phyloP scores from a whole-genome alignment of 2,888 invertebrate species.

The Xestoiulus laeticollis region DNA sequence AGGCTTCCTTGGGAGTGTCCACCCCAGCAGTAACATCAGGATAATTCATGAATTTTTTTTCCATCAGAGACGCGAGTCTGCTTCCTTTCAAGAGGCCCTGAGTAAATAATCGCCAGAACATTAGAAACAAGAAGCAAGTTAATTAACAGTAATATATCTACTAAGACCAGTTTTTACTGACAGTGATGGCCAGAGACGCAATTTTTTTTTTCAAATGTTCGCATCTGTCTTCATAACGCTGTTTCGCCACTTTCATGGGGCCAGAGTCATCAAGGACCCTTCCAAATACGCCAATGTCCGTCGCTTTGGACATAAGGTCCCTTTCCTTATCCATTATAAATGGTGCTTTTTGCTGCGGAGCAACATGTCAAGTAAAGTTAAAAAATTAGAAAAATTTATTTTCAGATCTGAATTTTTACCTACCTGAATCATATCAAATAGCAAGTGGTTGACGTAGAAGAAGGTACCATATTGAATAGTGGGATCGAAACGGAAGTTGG shows the following conservation, averaged over 20 bases:
- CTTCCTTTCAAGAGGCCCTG: not conserved
- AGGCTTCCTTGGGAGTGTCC: not conserved
- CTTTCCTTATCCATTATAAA: not conserved
- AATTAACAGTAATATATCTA: not conserved
- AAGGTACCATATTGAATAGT: conserved; percentile 63
- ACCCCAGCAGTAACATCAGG: not conserved
- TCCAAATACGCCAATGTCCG: conserved; percentile 48
- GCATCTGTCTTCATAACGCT: not conserved
- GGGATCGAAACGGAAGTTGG: not conserved
- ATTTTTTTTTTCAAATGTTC: not conserved
- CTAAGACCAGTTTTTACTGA: not conserved
- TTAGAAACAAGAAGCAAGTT: not conserved
- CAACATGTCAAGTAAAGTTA: not conserved
- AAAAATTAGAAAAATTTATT: not conserved
- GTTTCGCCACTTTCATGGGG: not conserved
- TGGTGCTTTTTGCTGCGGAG: conserved; percentile 28
- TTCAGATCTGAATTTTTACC: not conserved
- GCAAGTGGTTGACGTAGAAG: conserved; percentile 71
- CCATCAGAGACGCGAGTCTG: not conserved
- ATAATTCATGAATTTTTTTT: not conserved
- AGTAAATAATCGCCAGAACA: not conserved
- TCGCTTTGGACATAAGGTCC: not conserved
- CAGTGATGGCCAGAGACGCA: not conserved
- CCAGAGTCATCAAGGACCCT: conserved; percentile 42
- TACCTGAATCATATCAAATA: conserved; percentile 68